Evolutionary conservation across 1,140 invertebrate species (phyloP).

Genomic region (Danaus melanippus): DNA sequence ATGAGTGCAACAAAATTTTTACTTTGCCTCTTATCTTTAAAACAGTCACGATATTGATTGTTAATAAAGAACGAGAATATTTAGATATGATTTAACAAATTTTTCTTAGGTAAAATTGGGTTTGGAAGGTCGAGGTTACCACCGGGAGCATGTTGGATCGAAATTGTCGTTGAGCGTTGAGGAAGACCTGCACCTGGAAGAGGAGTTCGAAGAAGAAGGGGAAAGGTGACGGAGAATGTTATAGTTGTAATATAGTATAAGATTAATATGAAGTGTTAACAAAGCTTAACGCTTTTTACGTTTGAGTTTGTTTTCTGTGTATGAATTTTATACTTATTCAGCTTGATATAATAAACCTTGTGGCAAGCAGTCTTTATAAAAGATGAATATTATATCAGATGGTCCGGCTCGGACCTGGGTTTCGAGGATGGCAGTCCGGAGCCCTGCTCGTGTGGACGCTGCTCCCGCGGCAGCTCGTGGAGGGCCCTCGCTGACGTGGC

Average conservation of each 20-base stretch:
- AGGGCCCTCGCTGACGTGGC: constrained; percentile 52
- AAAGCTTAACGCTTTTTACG: no score
- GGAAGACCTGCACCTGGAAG: constrained; percentile 26
- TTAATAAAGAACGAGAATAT: no score
- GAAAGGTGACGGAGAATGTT: constrained; percentile 11
- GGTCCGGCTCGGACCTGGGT: constrained; percentile 43
- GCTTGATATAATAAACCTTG: background rate
- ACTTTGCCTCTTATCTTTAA: no score
- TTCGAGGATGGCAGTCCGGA: constrained; percentile 52
- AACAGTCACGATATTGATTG: no score
- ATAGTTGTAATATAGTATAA: no score
- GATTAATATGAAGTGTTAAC: no score
- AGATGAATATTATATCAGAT: constrained; percentile 9
- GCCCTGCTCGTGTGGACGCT: constrained; percentile 45
- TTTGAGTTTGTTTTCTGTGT: no score
- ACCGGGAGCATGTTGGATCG: background rate
- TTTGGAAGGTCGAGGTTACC: constrained; percentile 10
- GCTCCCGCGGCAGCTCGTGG: constrained; percentile 42
- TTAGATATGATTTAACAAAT: background rate
- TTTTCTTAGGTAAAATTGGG: constrained; percentile 44
- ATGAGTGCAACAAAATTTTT: no score
- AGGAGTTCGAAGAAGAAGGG: constrained; percentile 28
- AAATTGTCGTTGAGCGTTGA: constrained; percentile 22
- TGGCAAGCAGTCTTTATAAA: background rate
- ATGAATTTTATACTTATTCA: background rate